A percentile compares a stretch with the other conserved stretches of the same genome.
Evolutionary conservation across 2,888 invertebrate species (phyloP).

Genomic region (Iselma pallidipennis): DNA sequence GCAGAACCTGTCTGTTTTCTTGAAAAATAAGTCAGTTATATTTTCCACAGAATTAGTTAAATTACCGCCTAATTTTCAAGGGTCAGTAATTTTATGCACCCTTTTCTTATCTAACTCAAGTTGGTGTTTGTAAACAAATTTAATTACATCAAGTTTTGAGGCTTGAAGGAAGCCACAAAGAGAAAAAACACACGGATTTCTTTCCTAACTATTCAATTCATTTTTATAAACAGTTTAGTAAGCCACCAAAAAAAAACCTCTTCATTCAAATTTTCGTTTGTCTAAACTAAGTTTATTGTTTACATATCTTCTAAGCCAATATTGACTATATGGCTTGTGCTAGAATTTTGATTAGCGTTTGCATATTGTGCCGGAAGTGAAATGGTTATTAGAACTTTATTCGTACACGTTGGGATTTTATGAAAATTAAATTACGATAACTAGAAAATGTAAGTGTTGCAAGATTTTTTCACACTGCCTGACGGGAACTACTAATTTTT

Average conservation of each 20-base stretch:
- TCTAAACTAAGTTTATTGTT: background rate
- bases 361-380: background rate
- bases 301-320: background rate
- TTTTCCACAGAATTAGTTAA: background rate
- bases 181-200: no score
- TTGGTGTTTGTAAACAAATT: constrained; percentile 26
- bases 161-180: no score
- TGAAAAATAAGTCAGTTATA: background rate
- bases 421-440: background rate
- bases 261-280: background rate
- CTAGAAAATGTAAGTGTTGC: background rate
- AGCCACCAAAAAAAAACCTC: no score
- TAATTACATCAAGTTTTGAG: constrained; percentile 19
- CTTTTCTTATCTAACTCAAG: constrained; percentile 12
- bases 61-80: constrained; percentile 10
- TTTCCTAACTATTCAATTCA: no score
- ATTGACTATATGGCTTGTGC: background rate
- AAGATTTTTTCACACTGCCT: no score
- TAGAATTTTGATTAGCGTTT: background rate
- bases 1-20: no score
- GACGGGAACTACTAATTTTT: no score
- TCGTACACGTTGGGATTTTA: background rate
- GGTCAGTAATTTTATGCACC: constrained; percentile 27
- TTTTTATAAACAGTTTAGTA: no score
- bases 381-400: background rate